Percentiles rank a stretch among this genome's conserved stretches.
Conservation (phyloP, 2,113 vertebrate species). For the Apteryx owenii region DNA sequence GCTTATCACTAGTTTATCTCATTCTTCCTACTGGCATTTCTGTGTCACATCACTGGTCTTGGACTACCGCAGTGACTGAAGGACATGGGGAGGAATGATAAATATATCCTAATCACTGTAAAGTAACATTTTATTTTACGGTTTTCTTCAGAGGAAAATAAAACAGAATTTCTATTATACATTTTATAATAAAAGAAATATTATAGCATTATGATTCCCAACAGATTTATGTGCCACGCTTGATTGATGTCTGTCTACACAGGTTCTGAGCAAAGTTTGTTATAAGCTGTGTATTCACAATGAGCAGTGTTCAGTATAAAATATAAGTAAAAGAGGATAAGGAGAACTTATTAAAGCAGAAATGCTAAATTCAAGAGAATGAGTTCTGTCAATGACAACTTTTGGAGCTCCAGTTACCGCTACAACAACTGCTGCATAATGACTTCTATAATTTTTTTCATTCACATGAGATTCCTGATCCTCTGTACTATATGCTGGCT, state of each 20-base stretch:
- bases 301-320: constrained; percentile 26
- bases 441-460: not conserved
- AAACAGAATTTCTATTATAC: constrained; percentile 10
- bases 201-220: not conserved
- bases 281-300: constrained; percentile 30
- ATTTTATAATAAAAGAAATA: not conserved
- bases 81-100: not conserved
- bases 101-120: constrained; percentile 24
- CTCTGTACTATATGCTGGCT: not conserved
- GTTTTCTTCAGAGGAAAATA: not conserved
- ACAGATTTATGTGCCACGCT: constrained; percentile 8
- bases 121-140: not conserved
- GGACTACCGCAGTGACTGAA: not conserved
- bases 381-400: not conserved
- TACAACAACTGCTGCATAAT: not conserved
- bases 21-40: constrained; percentile 15
- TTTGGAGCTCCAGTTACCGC: not conserved
- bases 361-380: not conserved
- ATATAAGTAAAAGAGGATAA: not conserved
- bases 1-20: not conserved
- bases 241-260: constrained; percentile 50
- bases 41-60: constrained; percentile 7
- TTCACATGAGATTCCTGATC: not conserved
- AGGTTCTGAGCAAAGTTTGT: constrained; percentile 2
- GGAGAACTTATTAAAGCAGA: not conserved